Evolutionary conservation across 2,888 invertebrate genomes (phyloP), one percentile per base, ranked within the genome.

Genomic region (Aspidiotus destructor): DNA sequence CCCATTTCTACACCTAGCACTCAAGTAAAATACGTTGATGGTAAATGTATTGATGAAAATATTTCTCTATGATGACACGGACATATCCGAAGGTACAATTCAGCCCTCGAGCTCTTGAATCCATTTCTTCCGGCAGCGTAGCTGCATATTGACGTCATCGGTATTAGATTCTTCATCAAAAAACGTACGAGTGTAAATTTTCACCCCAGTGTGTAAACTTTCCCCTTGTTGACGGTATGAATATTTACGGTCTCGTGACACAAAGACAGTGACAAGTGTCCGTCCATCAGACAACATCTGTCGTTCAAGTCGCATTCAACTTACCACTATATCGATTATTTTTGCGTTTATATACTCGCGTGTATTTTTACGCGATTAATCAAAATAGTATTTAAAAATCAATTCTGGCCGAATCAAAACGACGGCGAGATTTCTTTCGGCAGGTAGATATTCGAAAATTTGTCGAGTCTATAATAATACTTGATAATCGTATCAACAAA

Each of bases 211-310:
- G n/a, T 52, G 52, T 52, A 52, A 1, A n/a, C 5, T n/a, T 15
- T 52, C n/a, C 11, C 52, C 13, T 15, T n/a, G 11, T n/a, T 52
- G 11, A n/a, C 13, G 52, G 5, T 52, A 52, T 52, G n/a, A n/a
- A n/a, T 52, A 52, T 52, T n/a, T 52, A n/a, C n/a, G 52, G 11
- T n/a, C 52, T 55, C 55, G 55, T 55, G 10, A 44, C 55, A 57
- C 57, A 28, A 67, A 40, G 60, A 67, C 58, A 52, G 67, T 60
- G 67, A 67, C 67, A 67, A 67, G 67, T 67, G 67, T 67, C 67
- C 48, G 40, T 48, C 55, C 58, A 48, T 67, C 67, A 48, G 57
- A 67, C 67, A 67, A 67, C 67, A 67, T 67, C 67, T 67, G 67
- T 67, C 67, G 67, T 60, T 58, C 60, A 67, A 60, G 58, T 58